Conservation (phyloP, 2,797 vertebrate genomes). For the Argya squamiceps region DNA sequence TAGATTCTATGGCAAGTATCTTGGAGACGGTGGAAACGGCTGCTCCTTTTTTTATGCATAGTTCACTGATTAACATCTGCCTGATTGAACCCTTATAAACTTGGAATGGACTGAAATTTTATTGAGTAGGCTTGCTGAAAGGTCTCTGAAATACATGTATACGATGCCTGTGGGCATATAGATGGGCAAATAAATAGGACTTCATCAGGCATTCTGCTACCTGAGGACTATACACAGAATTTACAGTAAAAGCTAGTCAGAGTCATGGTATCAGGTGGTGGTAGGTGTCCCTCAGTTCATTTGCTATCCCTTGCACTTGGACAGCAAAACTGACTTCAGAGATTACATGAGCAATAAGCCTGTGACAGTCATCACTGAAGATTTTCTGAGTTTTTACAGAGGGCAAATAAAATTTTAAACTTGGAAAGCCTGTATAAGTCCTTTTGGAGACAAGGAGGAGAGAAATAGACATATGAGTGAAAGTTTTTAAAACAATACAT, state of each 20-base stretch:
- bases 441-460: not conserved
- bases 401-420: not conserved
- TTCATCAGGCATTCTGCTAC: not conserved
- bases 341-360: not conserved
- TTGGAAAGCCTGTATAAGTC: not conserved
- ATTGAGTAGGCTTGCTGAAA: slow-evolving; percentile 55
- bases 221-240: not conserved
- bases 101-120: slow-evolving; percentile 63
- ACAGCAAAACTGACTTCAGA: not conserved
- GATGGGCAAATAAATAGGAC: not conserved
- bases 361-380: not conserved
- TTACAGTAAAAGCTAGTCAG: not conserved
- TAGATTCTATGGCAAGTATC: slow-evolving; percentile 65
- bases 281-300: not conserved
- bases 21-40: slow-evolving; percentile 69
- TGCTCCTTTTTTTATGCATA: slow-evolving; percentile 68
- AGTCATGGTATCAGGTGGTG: not conserved
- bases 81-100: slow-evolving; percentile 68
- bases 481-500: not conserved
- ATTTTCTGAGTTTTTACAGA: not conserved
- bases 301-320: not conserved
- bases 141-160: slow-evolving; percentile 39
- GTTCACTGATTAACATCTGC: slow-evolving; percentile 70
- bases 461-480: not conserved
- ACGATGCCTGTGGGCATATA: not conserved